Percentiles rank a stretch among this genome's conserved stretches.
Conservation (phyloP, 1,140 invertebrate genomes). For the Manduca sexta region DNA sequence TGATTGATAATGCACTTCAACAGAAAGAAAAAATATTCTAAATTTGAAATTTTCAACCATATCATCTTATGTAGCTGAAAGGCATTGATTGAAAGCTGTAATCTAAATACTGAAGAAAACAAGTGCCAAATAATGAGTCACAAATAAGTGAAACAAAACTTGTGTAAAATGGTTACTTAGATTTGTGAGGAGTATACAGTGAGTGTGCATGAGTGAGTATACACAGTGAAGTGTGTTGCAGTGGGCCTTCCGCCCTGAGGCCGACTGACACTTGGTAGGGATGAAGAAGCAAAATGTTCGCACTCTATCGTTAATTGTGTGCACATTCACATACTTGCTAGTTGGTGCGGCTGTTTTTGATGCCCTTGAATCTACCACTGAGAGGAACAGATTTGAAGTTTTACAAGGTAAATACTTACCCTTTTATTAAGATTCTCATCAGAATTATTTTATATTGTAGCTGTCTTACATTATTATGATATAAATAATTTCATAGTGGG, state of each 20-base stretch:
- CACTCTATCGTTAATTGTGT: slow-evolving; percentile 98
- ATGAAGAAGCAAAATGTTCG: slow-evolving; percentile 99
- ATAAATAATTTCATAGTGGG: too few relatives aligned
- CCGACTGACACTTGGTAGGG: slow-evolving; percentile 56
- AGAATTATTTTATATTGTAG: too few relatives aligned
- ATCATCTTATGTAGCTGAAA: slow-evolving; percentile 28
- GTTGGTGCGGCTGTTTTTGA: slow-evolving; percentile 99
- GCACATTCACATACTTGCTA: slow-evolving; percentile 98
- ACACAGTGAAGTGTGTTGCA: slow-evolving; percentile 24
- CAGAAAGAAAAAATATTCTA: slow-evolving; percentile 2
- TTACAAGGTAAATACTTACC: slow-evolving; percentile 81
- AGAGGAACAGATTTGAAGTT: slow-evolving; percentile 88
- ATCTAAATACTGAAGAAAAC: too few relatives aligned
- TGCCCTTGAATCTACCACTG: slow-evolving; percentile 95
- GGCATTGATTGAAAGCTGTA: slow-evolving; percentile 4
- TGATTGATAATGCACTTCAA: slow-evolving; percentile 1
- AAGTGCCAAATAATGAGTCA: slow-evolving; percentile 12
- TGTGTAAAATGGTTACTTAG: slow-evolving; percentile 32
- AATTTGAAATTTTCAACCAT: slow-evolving; percentile 15
- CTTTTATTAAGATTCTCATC: neutral
- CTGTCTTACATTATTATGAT: too few relatives aligned
- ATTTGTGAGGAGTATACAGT: slow-evolving; percentile 10
- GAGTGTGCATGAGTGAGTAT: slow-evolving; percentile 36
- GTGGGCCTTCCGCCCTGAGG: slow-evolving; percentile 54
- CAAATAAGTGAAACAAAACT: slow-evolving; percentile 14